Percentiles rank a stretch among this genome's conserved stretches.
phyloP scores from a whole-genome alignment of 2,113 vertebrate genomes.

The Noturus placidus region DNA sequence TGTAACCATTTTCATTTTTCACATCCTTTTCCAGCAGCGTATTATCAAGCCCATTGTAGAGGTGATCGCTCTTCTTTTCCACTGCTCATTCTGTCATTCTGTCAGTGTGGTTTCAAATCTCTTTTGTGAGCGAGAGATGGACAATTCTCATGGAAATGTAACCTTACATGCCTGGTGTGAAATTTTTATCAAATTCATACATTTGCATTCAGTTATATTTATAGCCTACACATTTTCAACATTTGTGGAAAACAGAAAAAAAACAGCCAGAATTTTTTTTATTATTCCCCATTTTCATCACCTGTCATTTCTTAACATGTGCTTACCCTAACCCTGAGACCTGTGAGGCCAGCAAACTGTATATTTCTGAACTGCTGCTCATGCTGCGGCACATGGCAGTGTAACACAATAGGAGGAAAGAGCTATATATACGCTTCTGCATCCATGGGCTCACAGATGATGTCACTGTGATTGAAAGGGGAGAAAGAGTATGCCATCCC shows the following conservation, averaged over 20 bases:
- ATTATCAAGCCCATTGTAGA: conserved; percentile 55
- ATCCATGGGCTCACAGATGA: background rate
- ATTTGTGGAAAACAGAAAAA: background rate
- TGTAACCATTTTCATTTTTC: background rate
- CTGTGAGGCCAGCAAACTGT: too few relatives aligned
- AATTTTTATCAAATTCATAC: background rate
- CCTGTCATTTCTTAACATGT: background rate
- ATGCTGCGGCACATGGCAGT: background rate
- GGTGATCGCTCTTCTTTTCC: conserved; percentile 60
- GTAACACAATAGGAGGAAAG: background rate
- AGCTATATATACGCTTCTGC: background rate
- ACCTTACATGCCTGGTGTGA: background rate
- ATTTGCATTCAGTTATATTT: background rate
- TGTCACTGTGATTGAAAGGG: background rate
- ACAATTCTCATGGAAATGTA: conserved; percentile 15
- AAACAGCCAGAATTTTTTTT: background rate
- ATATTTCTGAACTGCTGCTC: background rate
- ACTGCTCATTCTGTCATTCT: conserved; percentile 11
- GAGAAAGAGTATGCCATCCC: background rate
- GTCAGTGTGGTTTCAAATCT: conserved; percentile 2
- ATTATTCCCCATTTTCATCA: background rate
- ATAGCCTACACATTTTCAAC: background rate
- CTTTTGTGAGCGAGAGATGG: background rate
- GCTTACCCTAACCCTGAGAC: too few relatives aligned
- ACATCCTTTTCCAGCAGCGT: conserved; percentile 44